phyloP scores from a whole-genome alignment of 2,797 vertebrate species.

The Gorsachius magnificus region DNA sequence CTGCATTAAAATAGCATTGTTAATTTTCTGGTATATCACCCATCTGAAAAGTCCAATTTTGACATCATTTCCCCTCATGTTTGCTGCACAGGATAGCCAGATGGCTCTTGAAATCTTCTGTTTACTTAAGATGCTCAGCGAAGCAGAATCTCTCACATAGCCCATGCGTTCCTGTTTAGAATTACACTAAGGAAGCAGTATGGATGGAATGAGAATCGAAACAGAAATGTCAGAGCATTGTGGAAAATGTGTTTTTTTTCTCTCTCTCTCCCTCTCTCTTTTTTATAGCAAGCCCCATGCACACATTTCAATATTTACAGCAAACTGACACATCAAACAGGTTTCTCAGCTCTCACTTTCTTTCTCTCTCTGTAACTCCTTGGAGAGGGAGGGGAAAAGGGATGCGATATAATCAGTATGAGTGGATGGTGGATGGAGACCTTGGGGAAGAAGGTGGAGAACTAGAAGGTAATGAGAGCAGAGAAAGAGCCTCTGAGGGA shows the following conservation, averaged over 20 bases:
- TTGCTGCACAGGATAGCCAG: constrained; percentile 1
- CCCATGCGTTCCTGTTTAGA: not conserved
- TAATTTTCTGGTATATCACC: not conserved
- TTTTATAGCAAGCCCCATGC: not conserved
- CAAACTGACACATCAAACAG: constrained; percentile 4
- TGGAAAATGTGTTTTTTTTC: not conserved
- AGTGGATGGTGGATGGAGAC: not conserved
- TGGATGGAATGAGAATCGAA: constrained; percentile 30
- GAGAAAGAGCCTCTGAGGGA: not conserved
- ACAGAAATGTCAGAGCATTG: constrained; percentile 36
- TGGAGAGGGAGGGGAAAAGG: not conserved
- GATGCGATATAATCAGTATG: not conserved
- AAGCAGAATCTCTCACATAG: not conserved
- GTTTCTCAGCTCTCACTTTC: not conserved
- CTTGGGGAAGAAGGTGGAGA: not conserved
- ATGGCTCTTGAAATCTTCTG: constrained; percentile 48
- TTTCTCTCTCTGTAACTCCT: not conserved
- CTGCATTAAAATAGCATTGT: not conserved
- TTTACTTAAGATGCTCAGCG: constrained; percentile 14
- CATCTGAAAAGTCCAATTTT: constrained; percentile 9
- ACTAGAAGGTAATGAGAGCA: not conserved
- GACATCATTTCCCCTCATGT: not conserved
- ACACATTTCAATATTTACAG: constrained; percentile 42
- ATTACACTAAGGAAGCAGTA: constrained; percentile 8
- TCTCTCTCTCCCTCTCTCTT: not conserved